phyloP scores from a whole-genome alignment of 2,888 invertebrate genomes.

The Pterobdella sp. region DNA sequence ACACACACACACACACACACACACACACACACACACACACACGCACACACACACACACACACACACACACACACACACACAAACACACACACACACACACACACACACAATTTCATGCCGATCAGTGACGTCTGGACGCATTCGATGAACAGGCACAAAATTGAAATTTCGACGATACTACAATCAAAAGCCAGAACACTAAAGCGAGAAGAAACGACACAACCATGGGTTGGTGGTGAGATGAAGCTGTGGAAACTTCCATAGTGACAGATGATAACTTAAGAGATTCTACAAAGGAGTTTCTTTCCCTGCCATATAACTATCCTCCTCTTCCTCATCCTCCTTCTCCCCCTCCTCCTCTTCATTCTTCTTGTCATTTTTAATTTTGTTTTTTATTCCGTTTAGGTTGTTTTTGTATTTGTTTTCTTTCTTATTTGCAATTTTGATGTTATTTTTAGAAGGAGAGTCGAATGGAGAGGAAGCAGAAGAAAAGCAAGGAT shows the following conservation, averaged over 20 bases:
- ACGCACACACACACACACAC: neutral
- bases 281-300: neutral
- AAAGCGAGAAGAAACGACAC: neutral
- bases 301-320: neutral
- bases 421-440: neutral
- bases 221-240: neutral
- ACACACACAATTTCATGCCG: too few species aligned
- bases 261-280: constrained; percentile 5
- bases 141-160: too few species aligned
- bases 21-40: constrained; percentile 1
- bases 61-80: too few species aligned
- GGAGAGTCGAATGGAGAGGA: constrained; percentile 4
- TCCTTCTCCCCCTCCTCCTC: neutral
- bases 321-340: neutral
- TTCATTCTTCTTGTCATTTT: neutral
- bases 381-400: neutral
- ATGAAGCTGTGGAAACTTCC: neutral
- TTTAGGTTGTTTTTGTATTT: neutral
- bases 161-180: neutral
- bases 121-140: too few species aligned
- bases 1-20: constrained; percentile 13
- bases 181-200: neutral
- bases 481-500: constrained; percentile 46
- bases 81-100: too few species aligned
- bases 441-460: neutral